Base-by-base conservation (phyloP, 2,888 invertebrate genomes). In the Melipona beecheii region DNA sequence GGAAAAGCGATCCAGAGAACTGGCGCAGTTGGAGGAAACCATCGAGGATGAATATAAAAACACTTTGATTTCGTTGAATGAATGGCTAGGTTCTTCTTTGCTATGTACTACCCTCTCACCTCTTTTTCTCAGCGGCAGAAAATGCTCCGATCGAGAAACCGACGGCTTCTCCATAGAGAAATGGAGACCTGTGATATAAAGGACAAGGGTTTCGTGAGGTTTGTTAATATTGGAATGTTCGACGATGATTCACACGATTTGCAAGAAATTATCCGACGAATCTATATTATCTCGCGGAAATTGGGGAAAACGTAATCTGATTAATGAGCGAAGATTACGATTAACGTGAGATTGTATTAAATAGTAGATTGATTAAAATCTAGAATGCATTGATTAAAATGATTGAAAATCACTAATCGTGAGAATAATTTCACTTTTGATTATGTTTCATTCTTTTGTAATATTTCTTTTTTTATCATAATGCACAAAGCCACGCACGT, bases 41-140 rank as follows among this genome's bases (percentile, higher is more conserved):
- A 76, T 76, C 82, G 64, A 69, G 65, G 19, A 74, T 66, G 83
- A 78, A 84, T 74, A 74, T 68, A 83, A 83, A 43, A 78, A 83
- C 84, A 83, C 83, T 83, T 83, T 62, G 56, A 69, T 69, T 60
- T 31, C 60, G 50, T 58, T 69, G 19, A 15, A 17, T 69, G 19
- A 15, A 27, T 43, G 19, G 17, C 21, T 17, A 52, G 31, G 24
- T 50, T 52, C 69, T 36, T 43, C 31, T 54, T 54, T 54, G 54
- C 54, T n/a, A 43, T 43, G 43, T 43, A 19, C 54, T 27, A 73
- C 52, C 19, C 74, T 65, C 65, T 73, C 64, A 52, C 62, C 73
- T 64, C n/a, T 64, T 73, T 43, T 64, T 21, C 49, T 21, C 54
- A 15, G 70, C 31, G 1, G 43, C 43, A 24, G 56, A 5, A n/a